These are phyloP conservation scores for Styela clava DNA, from an alignment of 23 tunicate genomes.

Conservation along the genomic window DNA sequence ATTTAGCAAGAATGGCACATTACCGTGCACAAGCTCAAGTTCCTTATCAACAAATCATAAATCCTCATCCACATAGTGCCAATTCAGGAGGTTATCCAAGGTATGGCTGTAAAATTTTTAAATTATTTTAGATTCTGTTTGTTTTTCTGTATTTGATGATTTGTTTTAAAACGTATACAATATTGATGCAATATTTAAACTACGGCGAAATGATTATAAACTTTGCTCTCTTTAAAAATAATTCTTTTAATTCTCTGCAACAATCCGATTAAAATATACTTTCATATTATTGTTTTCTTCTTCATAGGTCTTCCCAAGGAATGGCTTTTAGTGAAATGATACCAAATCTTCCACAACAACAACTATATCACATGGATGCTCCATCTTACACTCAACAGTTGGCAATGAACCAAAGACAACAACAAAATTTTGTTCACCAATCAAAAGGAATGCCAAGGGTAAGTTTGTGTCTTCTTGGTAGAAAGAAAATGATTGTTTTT, in stretches of 20 bases:
- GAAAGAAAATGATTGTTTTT: too few species aligned
- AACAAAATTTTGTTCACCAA: not conserved
- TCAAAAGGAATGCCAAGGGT: not conserved
- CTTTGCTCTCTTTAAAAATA: too few species aligned
- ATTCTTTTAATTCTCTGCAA: too few species aligned
- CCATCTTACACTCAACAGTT: not conserved
- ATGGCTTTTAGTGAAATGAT: not conserved
- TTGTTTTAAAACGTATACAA: too few species aligned
- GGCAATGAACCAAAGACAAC: not conserved
- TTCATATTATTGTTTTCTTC: too few species aligned
- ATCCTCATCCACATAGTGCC: slow-evolving; percentile 8
- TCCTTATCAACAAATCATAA: slow-evolving; percentile 14
- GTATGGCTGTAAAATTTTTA: not conserved
- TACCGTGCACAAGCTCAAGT: slow-evolving; percentile 14
- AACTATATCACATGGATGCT: not conserved
- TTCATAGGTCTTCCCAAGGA: not conserved
- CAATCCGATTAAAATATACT: too few species aligned
- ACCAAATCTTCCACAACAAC: not conserved
- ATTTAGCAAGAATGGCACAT: slow-evolving; percentile 3
- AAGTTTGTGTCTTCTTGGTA: too few species aligned
- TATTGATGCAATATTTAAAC: too few species aligned
- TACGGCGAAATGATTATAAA: too few species aligned
- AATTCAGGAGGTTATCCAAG: slow-evolving; percentile 16
- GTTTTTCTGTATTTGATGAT: too few species aligned
- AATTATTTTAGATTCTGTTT: too few species aligned